Percentiles rank a stretch among this genome's conserved stretches.
phyloP scores from a whole-genome alignment of 2,113 vertebrate genomes.

The Cinclus cinclus region DNA sequence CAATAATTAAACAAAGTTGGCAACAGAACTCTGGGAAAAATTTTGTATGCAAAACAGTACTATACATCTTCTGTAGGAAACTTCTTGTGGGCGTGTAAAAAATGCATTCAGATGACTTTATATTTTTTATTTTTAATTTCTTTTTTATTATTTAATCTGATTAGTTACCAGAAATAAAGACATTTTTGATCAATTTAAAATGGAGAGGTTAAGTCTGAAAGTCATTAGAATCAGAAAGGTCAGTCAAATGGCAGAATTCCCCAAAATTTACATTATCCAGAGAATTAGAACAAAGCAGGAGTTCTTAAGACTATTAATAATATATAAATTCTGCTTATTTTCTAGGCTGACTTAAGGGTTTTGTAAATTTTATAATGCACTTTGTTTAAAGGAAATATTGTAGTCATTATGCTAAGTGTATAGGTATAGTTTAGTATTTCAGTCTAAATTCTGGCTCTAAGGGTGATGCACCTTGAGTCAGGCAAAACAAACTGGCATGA shows the following conservation, averaged over 20 bases:
- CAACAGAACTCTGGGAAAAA: slow-evolving; percentile 11
- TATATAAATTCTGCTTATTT: neutral
- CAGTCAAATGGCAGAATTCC: neutral
- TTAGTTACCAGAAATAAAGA: neutral
- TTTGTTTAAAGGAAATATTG: neutral
- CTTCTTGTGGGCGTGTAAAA: neutral
- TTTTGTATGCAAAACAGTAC: slow-evolving; percentile 31
- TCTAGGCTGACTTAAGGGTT: neutral
- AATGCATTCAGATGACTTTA: neutral
- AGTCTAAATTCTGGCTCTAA: neutral
- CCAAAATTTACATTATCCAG: neutral
- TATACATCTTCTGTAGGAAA: slow-evolving; percentile 5
- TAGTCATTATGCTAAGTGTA: neutral
- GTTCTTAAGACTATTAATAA: neutral
- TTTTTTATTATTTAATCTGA: neutral
- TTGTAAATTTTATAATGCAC: neutral
- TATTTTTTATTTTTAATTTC: neutral
- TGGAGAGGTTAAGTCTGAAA: neutral
- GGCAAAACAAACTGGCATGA: neutral
- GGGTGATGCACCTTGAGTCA: neutral
- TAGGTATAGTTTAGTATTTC: neutral
- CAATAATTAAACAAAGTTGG: slow-evolving; percentile 53
- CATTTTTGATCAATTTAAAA: neutral
- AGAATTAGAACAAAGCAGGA: neutral
- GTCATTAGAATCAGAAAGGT: neutral